Evolutionary conservation across 2,888 invertebrate species (phyloP).

Genomic region (Drosophila meridionalis): DNA sequence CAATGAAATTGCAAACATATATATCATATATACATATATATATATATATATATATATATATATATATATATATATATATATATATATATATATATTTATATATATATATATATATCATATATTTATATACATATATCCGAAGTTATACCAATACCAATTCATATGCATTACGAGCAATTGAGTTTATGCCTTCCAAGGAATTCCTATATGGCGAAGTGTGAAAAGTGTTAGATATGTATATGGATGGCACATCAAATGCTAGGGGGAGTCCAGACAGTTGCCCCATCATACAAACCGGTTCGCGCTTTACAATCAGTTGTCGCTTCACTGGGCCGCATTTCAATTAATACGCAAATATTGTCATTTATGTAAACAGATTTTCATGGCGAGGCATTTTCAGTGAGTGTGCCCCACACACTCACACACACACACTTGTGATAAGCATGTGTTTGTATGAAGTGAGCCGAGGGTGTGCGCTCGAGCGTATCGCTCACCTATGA

Average conservation of each 20-base stretch:
- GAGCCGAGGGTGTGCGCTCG: constrained; percentile 43
- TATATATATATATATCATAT: neutral
- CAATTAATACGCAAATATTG: constrained; percentile 72
- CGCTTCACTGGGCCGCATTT: constrained; percentile 55
- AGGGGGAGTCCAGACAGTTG: constrained; percentile 8
- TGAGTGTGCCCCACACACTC: constrained; percentile 23
- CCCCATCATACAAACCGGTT: constrained; percentile 45
- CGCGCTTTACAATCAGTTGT: constrained; percentile 16
- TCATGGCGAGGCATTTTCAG: constrained; percentile 25
- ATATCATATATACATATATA: neutral
- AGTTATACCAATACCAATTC: constrained; percentile 12
- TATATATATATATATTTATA: neutral
- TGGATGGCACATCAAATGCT: neutral
- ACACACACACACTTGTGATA: constrained; percentile 4
- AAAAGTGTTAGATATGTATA: constrained; percentile 1
- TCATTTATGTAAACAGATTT: constrained; percentile 65
- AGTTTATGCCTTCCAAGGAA: neutral
- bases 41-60: neutral
- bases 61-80: neutral
- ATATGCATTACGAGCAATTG: constrained; percentile 9
- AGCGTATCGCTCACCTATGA: constrained; percentile 35
- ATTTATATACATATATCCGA: neutral
- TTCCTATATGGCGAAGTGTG: neutral
- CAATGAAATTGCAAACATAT: neutral
- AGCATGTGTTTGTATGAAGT: constrained; percentile 17